Conservation (phyloP, 2,113 vertebrate species). For the Aviceda subcristata region DNA sequence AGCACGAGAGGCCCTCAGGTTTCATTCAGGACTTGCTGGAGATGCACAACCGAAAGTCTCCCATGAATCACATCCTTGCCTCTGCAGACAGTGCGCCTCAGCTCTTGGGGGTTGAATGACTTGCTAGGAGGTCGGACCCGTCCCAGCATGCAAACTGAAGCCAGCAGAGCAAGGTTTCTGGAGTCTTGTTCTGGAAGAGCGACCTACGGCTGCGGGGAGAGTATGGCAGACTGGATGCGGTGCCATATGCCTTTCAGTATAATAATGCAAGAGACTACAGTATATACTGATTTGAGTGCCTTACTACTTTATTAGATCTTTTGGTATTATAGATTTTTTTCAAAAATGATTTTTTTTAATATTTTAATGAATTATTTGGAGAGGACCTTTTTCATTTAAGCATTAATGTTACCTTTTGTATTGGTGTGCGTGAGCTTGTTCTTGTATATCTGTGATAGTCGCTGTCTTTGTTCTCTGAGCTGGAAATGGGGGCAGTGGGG, state of each 20-base stretch:
- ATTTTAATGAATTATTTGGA: constrained; percentile 83
- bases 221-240: constrained; percentile 36
- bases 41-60: constrained; percentile 72
- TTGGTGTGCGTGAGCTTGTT: constrained; percentile 72
- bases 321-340: constrained; percentile 73
- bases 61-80: constrained; percentile 76
- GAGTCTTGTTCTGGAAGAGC: background rate
- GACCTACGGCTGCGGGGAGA: background rate
- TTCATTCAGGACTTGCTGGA: constrained; percentile 81
- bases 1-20: constrained; percentile 40
- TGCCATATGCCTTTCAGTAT: constrained; percentile 74
- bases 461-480: constrained; percentile 76
- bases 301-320: constrained; percentile 91
- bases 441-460: constrained; percentile 74
- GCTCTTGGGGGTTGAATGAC: constrained; percentile 85
- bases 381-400: constrained; percentile 77
- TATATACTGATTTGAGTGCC: constrained; percentile 85
- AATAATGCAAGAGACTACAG: constrained; percentile 61
- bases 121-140: background rate
- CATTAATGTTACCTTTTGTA: constrained; percentile 78
- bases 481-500: constrained; percentile 68
- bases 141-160: background rate
- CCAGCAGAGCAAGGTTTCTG: constrained; percentile 42
- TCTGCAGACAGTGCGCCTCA: constrained; percentile 70
- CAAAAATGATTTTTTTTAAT: constrained; percentile 73